A percentile compares a stretch with the other conserved stretches of the same genome.
phyloP scores from a whole-genome alignment of 1,140 invertebrate species.

The Cotesia chilonis region DNA sequence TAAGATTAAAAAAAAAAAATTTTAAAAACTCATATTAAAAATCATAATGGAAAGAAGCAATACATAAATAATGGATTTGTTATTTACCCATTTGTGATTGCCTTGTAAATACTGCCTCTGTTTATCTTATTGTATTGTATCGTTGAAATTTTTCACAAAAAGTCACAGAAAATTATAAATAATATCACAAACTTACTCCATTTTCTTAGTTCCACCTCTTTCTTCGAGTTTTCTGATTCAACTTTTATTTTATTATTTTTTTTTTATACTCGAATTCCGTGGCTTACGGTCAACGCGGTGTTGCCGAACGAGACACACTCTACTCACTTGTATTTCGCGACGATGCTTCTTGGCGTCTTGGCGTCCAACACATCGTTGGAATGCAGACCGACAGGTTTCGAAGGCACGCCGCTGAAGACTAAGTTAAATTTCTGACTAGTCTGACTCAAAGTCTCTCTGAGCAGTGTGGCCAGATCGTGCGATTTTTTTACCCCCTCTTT shows the following conservation, averaged over 20 bases:
- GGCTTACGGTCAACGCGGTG: constrained; percentile 22
- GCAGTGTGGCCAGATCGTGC: no score
- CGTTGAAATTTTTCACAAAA: neutral
- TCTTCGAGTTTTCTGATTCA: constrained; percentile 4
- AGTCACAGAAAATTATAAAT: neutral
- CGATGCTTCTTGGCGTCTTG: constrained; percentile 31
- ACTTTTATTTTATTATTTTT: constrained; percentile 15
- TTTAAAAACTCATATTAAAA: no score
- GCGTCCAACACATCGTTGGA: constrained; percentile 46
- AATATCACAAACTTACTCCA: constrained; percentile 14
- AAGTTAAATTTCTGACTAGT: constrained; percentile 5
- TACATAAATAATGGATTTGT: no score
- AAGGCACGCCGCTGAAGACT: constrained; percentile 37
- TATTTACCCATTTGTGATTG: neutral
- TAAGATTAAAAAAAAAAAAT: no score
- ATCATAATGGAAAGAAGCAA: no score
- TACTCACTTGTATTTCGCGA: constrained; percentile 13
- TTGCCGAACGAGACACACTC: constrained; percentile 9
- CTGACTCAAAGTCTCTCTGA: constrained; percentile 11
- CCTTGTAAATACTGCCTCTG: neutral
- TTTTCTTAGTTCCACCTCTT: constrained; percentile 16
- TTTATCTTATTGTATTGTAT: neutral
- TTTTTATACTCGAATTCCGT: constrained; percentile 26
- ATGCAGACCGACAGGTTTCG: constrained; percentile 52
- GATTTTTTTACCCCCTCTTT: no score